phyloP scores from a whole-genome alignment of 2,113 vertebrate genomes.

The Tenebrosternarchus preto region DNA sequence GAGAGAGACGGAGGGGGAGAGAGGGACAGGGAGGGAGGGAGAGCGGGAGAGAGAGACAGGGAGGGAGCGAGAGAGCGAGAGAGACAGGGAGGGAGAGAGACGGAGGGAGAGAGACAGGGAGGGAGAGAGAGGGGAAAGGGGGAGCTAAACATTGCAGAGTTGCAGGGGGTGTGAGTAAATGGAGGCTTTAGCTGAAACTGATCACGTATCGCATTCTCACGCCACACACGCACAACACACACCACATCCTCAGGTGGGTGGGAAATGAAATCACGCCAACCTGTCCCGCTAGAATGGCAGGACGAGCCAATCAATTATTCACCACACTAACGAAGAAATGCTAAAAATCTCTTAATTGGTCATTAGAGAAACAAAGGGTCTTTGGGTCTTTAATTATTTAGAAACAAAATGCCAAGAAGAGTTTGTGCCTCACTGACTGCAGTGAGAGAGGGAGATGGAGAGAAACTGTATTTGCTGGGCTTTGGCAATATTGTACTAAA shows the following conservation, averaged over 20 bases:
- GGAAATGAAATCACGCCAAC: constrained; percentile 62
- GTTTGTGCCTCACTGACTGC: constrained; percentile 62
- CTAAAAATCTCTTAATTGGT: constrained; percentile 74
- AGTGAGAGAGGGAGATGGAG: constrained; percentile 20
- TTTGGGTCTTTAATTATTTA: constrained; percentile 71
- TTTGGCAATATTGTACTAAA: no score
- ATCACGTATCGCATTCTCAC: neutral
- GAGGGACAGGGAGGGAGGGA: no score
- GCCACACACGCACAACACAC: constrained; percentile 11
- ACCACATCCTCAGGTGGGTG: constrained; percentile 53
- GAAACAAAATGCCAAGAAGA: constrained; percentile 57
- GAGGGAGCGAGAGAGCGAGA: neutral
- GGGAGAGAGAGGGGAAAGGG: neutral
- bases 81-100: neutral
- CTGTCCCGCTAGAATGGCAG: constrained; percentile 55
- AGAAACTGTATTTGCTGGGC: no score
- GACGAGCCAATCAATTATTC: constrained; percentile 71
- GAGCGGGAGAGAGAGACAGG: no score
- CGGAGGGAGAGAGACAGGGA: neutral
- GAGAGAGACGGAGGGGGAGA: no score
- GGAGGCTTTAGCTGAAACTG: constrained; percentile 8
- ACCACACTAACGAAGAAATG: constrained; percentile 65
- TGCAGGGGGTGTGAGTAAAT: neutral
- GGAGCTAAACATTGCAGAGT: neutral
- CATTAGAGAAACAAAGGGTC: constrained; percentile 75